Evolutionary conservation across 2,797 vertebrate species (phyloP).

Genomic region (Sebastes cheni): DNA sequence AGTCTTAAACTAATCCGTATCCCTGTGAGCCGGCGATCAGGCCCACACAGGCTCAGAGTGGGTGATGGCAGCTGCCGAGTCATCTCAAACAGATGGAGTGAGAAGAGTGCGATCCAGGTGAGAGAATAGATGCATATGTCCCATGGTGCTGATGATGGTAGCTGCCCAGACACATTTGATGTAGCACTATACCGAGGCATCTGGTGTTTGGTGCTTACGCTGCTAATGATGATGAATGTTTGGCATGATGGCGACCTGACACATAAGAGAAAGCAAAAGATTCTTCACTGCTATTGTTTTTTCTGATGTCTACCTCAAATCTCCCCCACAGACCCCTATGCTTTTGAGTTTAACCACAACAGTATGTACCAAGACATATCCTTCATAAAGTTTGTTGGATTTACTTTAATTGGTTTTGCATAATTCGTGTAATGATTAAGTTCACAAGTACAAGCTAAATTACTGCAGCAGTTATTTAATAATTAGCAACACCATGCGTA

Average conservation of each 20-base stretch:
- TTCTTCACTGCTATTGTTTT: constrained; percentile 28
- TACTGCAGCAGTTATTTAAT: background rate
- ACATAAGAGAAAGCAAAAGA: constrained; percentile 42
- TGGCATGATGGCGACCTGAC: constrained; percentile 36
- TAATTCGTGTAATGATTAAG: background rate
- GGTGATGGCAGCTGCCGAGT: constrained; percentile 55
- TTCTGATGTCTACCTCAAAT: background rate
- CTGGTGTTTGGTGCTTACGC: constrained; percentile 64
- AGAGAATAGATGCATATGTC: constrained; percentile 68
- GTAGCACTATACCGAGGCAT: constrained; percentile 59
- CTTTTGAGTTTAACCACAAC: background rate
- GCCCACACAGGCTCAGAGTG: constrained; percentile 32
- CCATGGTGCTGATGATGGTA: constrained; percentile 53
- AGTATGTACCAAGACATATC: background rate
- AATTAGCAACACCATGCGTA: background rate
- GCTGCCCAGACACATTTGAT: constrained; percentile 57
- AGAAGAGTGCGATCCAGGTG: constrained; percentile 63
- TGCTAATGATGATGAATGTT: constrained; percentile 80
- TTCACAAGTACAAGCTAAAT: background rate
- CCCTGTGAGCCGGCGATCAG: constrained; percentile 17
- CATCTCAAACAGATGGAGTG: constrained; percentile 66
- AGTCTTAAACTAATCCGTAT: constrained; percentile 19
- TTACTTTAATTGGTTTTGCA: background rate
- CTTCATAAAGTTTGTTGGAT: background rate
- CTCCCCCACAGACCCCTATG: background rate